A percentile compares a stretch with the other conserved stretches of the same genome.
Conservation (phyloP, 2,888 invertebrate genomes). For the Euspilapteryx auroguttella region DNA sequence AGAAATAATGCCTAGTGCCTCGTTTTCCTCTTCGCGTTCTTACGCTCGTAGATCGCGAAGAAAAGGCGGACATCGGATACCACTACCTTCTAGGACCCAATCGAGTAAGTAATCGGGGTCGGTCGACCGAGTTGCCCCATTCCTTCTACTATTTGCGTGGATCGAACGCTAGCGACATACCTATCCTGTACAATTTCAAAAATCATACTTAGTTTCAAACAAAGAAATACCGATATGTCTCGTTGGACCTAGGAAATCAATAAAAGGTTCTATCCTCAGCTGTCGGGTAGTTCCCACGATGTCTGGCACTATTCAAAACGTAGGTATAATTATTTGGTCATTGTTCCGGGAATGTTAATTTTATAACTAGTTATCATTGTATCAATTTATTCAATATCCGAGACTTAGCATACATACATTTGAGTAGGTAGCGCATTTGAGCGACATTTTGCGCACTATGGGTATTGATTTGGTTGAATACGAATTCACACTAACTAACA, state of each 20-base stretch:
- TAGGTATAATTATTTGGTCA: conserved; percentile 27
- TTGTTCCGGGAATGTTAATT: conserved; percentile 31
- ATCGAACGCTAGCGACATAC: too few relatives aligned
- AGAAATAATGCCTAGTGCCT: conserved; percentile 91
- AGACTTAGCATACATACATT: too few relatives aligned
- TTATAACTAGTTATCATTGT: too few relatives aligned
- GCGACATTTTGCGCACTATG: conserved; percentile 56
- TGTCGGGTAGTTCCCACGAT: conserved; percentile 12
- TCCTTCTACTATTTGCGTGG: too few relatives aligned
- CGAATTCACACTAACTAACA: conserved; percentile 36
- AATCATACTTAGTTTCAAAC: not conserved
- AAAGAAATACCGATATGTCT: too few relatives aligned
- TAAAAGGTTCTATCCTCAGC: not conserved
- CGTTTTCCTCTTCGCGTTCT: conserved; percentile 90
- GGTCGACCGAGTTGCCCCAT: conserved; percentile 37
- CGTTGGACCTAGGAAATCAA: too few relatives aligned
- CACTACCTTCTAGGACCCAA: conserved; percentile 78
- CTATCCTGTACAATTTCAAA: not conserved
- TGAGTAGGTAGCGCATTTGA: conserved; percentile 45
- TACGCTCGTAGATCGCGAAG: conserved; percentile 89
- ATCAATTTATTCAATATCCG: too few relatives aligned
- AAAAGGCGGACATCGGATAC: conserved; percentile 88
- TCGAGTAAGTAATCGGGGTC: conserved; percentile 72
- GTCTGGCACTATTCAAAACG: conserved; percentile 8
- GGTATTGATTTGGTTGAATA: conserved; percentile 50